Percentiles rank a stretch among this genome's conserved stretches.
Evolutionary conservation across 2,113 vertebrate species (phyloP).

Genomic region (Physeter macrocephalus): DNA sequence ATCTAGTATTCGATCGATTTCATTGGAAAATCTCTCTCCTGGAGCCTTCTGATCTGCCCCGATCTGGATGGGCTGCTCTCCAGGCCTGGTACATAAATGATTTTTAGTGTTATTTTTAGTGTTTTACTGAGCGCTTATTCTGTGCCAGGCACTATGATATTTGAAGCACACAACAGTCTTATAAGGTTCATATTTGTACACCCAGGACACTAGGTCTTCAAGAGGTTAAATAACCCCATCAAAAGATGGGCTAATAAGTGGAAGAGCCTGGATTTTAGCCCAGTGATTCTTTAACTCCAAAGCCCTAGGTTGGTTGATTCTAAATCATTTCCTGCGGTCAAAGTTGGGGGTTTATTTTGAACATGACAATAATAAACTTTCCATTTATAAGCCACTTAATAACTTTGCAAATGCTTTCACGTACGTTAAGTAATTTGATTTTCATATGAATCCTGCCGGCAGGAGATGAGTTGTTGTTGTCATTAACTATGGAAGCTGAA

Average conservation of each 20-base stretch:
- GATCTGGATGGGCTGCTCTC: not conserved
- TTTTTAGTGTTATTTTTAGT: not conserved
- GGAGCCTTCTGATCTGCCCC: not conserved
- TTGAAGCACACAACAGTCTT: not conserved
- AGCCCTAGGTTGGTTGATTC: not conserved
- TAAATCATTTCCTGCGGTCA: constrained; percentile 32
- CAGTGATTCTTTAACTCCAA: not conserved
- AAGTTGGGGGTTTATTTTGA: constrained; percentile 31
- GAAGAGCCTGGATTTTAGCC: not conserved
- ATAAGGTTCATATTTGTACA: not conserved
- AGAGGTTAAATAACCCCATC: not conserved
- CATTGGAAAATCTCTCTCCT: not conserved
- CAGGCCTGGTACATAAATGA: not conserved
- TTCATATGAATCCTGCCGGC: not conserved
- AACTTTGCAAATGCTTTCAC: not conserved
- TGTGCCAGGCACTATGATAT: not conserved
- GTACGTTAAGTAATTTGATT: not conserved
- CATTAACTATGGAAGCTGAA: not conserved
- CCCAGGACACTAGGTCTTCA: not conserved
- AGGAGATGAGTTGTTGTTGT: not conserved
- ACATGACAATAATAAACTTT: constrained; percentile 30
- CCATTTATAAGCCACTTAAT: not conserved
- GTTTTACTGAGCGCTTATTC: not conserved
- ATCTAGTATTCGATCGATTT: not conserved
- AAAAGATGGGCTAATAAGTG: not conserved